Conservation (phyloP, 2,888 invertebrate genomes). For the Lepetodrilus schrolli region DNA sequence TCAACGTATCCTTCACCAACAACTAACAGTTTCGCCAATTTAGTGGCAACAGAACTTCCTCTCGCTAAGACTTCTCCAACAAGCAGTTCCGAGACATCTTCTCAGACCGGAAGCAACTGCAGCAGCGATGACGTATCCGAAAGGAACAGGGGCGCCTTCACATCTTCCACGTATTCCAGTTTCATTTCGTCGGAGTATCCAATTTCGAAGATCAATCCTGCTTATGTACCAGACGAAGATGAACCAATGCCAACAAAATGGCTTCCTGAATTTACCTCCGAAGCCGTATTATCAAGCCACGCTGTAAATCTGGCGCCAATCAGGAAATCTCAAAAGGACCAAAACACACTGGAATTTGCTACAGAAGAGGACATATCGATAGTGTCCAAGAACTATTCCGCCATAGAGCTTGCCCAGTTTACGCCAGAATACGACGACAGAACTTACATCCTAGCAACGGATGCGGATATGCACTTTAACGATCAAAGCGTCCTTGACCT, state of each 20-base stretch:
- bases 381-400: background rate
- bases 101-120: background rate
- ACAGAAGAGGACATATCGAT: background rate
- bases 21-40: slow-evolving; percentile 31
- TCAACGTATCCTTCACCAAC: background rate
- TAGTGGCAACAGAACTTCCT: slow-evolving; percentile 4
- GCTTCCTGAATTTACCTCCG: slow-evolving; percentile 31
- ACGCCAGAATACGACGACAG: slow-evolving; percentile 38
- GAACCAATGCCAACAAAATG: slow-evolving; percentile 31
- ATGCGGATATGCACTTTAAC: slow-evolving; percentile 60
- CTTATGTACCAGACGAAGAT: slow-evolving; percentile 35
- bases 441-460: slow-evolving; percentile 54
- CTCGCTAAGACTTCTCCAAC: slow-evolving; percentile 31
- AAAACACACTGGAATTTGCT: background rate
- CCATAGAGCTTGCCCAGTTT: background rate
- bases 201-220: slow-evolving; percentile 32
- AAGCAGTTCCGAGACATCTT: background rate
- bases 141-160: background rate
- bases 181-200: slow-evolving; percentile 8
- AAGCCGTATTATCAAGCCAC: background rate
- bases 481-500: slow-evolving; percentile 48
- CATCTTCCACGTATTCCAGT: background rate
- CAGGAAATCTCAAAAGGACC: background rate
- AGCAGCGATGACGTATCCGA: background rate
- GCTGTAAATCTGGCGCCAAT: background rate